Evolutionary conservation across 2,113 vertebrate species (phyloP).

Genomic region (Tricholaema leucomelas): DNA sequence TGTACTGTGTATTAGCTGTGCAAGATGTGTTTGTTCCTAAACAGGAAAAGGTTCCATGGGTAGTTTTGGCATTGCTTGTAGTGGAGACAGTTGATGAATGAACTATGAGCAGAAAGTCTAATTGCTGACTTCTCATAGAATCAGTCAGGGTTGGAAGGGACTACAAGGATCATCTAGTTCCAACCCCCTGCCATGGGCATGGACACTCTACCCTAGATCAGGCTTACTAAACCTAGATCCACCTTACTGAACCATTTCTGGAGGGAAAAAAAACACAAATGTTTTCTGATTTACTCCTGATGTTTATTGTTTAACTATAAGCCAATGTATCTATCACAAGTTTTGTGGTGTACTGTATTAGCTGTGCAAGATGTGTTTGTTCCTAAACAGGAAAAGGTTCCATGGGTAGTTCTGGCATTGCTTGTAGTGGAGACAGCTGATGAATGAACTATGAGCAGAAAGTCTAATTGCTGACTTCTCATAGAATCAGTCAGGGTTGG

Average conservation of each 20-base stretch:
- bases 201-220: too few relatives aligned
- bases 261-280: background rate
- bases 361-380: background rate
- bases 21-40: background rate
- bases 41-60: background rate
- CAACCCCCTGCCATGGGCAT: too few relatives aligned
- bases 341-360: background rate
- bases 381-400: background rate
- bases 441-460: background rate
- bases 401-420: background rate
- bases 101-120: background rate
- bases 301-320: background rate
- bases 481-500: too few relatives aligned
- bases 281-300: background rate
- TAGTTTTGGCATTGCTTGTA: background rate
- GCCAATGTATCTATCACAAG: background rate
- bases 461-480: background rate
- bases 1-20: background rate
- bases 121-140: background rate
- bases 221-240: too few relatives aligned
- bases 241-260: background rate
- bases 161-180: too few relatives aligned
- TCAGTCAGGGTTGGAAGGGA: too few relatives aligned
- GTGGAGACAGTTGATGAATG: background rate
- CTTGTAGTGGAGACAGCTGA: background rate